These are phyloP conservation scores for Ochotona curzoniae DNA, from an alignment of 2,113 vertebrate genomes.

Conservation along the genomic window DNA sequence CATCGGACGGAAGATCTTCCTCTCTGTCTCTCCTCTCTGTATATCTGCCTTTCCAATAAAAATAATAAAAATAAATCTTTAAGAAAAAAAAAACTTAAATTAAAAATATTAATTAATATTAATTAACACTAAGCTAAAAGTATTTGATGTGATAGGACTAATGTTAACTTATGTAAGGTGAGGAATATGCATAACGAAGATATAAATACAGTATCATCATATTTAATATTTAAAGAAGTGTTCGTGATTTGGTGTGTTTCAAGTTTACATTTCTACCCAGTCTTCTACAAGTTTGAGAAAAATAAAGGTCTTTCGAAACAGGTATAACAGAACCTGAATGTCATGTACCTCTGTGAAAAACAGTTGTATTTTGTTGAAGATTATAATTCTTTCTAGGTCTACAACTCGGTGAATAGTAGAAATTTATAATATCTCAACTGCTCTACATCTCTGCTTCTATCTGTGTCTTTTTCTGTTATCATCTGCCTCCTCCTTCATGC, in stretches of 20 bases:
- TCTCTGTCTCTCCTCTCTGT: too few species aligned
- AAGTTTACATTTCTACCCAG: conserved; percentile 21
- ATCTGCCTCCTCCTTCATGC: neutral
- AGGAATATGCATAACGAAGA: neutral
- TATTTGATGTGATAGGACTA: neutral
- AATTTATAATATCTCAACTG: neutral
- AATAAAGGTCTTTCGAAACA: too few species aligned
- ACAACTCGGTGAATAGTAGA: neutral
- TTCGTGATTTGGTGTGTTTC: conserved; percentile 31
- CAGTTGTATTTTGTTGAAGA: neutral
- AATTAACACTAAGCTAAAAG: neutral
- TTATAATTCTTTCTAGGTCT: neutral
- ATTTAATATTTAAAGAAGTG: neutral
- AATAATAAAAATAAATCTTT: too few species aligned
- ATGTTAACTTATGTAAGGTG: neutral
- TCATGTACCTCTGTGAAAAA: neutral
- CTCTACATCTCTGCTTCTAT: neutral
- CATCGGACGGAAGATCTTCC: too few species aligned
- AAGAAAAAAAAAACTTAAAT: too few species aligned
- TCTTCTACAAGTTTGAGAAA: neutral
- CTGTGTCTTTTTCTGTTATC: neutral
- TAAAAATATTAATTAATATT: too few species aligned
- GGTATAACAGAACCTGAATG: neutral
- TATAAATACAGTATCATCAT: neutral
- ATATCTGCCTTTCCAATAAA: too few species aligned